Base-by-base conservation (phyloP, 2,113 vertebrate species). In the Cololabis saira region DNA sequence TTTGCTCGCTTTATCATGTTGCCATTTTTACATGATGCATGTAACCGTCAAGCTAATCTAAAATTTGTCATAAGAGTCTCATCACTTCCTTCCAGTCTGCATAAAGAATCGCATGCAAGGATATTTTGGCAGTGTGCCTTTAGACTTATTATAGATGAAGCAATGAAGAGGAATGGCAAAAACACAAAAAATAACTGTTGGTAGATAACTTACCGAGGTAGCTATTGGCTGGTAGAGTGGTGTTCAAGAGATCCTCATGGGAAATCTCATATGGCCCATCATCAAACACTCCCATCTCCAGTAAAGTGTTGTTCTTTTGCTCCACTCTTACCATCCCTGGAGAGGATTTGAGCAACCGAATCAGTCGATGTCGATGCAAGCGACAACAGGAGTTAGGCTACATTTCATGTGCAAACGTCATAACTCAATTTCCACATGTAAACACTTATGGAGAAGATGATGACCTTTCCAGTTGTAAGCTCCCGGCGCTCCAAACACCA, bases 391-490 rank as follows among this genome's bases (percentile, higher is more conserved):
- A 13, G 1, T 43, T 43, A 19, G 40, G 8, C 15, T 27, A 37
- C 56, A 44, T 21, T 55, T 7, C 10, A 1, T 44, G 30, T 43
- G 1, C 33, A 37, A 11, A 37, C 2, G 5, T 7, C 10, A 9
- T 7, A 37, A 37, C 33, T 37, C 10, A 9, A 37, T 37, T 37
- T 37, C 33, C 33, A 37, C 33, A 37, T 7, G 33, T 37, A 37
- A 37, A 37, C 6, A 4, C 33, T 9, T 37, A 11, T 7, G 33
- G 33, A 37, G 6, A 37, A 5, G 30, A 51, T 15, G 22, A 3
- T 71, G 22, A 98, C 97, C 98, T 98, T 96, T 98, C 98, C 98
- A 99, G 89, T 98, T 97, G 63, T 96, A 97, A 50, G 95, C 95
- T 54, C 98, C 98, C 0, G 97, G 97, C 22, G 96, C 97, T 84